Base-by-base conservation (phyloP, 1,140 invertebrate species). In the Caerostris extrusa region DNA sequence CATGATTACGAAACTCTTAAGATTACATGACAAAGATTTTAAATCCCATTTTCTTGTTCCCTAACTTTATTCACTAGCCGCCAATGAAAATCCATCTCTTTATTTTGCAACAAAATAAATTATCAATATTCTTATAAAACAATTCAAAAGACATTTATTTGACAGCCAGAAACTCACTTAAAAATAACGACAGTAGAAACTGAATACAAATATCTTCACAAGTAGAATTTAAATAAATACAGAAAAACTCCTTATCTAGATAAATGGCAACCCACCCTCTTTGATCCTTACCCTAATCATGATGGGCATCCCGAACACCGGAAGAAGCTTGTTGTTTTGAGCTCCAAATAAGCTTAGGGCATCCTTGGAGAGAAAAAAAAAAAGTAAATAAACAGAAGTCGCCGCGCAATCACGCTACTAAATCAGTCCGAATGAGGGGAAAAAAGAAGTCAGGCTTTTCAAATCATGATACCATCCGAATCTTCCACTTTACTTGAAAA, bases 381-480 rank as follows among this genome's bases (percentile, higher is more conserved):
- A 19, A 85, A 85, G 57, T 4, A 58, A 85, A 85, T 10, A 85
- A 85, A 57, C 55, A n/a, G n/a, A 58, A 87, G 58, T 34, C 58
- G 50, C 7, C 7, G 7, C 34, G 57, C 53, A 56, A 90, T 77
- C 53, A 57, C 53, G 69, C 34, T n/a, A 53, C 61, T 19, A 77
- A 71, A 90, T 56, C 88, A 64, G 50, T 57, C 55, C 64, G 64
- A 71, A 71, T 69, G 61, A 56, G 17, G 50, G 55, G 57, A 2
- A 57, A 50, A 81, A 61, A 61, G 2, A 17, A 77, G 19, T 77
- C 17, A 71, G 56, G 60, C 69, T 91, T 81, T 82, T 34, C 90
- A 91, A 91, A 60, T 77, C 90, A 91, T 91, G 90, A 91, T 91
- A 82, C 90, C 50, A 55, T n/a, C 69, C 17, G 53, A 71, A 55